Conservation (phyloP, 2,797 vertebrate species). For the Bufotes viridis region DNA sequence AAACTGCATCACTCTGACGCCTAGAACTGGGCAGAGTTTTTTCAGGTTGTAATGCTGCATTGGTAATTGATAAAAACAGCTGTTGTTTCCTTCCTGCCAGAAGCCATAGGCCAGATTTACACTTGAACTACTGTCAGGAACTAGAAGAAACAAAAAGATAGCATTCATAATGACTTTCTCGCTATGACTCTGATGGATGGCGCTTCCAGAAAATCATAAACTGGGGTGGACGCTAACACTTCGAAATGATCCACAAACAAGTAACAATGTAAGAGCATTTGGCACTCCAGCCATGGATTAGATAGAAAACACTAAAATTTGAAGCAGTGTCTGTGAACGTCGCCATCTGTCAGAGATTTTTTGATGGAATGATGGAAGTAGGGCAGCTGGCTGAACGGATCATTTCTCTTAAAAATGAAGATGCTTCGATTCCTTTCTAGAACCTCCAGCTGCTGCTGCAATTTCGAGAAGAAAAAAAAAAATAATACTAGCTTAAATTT, state of each 20-base stretch:
- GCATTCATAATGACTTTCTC: neutral
- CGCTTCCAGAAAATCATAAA: conserved; percentile 73
- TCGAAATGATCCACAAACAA: conserved; percentile 73
- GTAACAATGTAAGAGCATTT: conserved; percentile 71
- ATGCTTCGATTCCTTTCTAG: conserved; percentile 57
- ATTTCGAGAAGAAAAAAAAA: neutral
- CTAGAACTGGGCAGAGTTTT: neutral
- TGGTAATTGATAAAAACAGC: conserved; percentile 39
- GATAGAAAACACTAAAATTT: conserved; percentile 66
- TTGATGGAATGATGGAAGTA: conserved; percentile 59
- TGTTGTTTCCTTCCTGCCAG: conserved; percentile 38
- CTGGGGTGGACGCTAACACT: conserved; percentile 68
- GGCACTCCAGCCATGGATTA: conserved; percentile 68
- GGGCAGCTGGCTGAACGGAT: conserved; percentile 65
- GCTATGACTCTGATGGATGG: conserved; percentile 69
- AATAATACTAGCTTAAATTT: conserved; percentile 14
- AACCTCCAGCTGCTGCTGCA: conserved; percentile 50
- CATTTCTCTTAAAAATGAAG: conserved; percentile 59
- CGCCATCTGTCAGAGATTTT: conserved; percentile 67
- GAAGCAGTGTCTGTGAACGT: conserved; percentile 69
- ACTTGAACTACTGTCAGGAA: conserved; percentile 7
- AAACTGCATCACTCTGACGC: neutral
- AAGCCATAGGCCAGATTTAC: conserved; percentile 44
- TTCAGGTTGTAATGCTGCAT: conserved; percentile 22
- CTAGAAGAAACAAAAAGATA: neutral